A percentile compares a stretch with the other conserved stretches of the same genome.
phyloP scores from a whole-genome alignment of 1,140 invertebrate species.

The Drosophila lacertosa region DNA sequence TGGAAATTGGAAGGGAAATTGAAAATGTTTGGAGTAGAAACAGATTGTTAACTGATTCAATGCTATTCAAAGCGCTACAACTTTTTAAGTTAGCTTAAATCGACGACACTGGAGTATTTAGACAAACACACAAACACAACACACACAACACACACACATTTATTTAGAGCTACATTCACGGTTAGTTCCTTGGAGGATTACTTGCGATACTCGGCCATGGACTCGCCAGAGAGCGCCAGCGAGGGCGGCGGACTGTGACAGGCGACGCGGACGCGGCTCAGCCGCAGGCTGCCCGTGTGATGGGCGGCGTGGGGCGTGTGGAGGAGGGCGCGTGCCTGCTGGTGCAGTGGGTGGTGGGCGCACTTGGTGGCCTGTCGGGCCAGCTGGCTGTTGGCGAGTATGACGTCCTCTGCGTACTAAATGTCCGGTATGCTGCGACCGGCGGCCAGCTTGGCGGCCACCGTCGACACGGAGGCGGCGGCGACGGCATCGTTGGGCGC shows the following conservation, averaged over 20 bases:
- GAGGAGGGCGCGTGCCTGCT: conserved; percentile 46
- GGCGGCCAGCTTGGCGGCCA: conserved; percentile 53
- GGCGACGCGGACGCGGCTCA: conserved; percentile 63
- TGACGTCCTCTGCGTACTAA: conserved; percentile 84
- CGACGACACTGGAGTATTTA: conserved; percentile 8
- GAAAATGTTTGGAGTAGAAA: neutral
- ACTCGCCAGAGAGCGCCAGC: conserved; percentile 17
- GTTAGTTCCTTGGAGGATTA: conserved; percentile 40
- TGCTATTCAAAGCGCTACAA: conserved; percentile 5
- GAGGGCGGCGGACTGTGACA: conserved; percentile 76
- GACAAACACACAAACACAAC: conserved; percentile 13
- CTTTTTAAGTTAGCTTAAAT: conserved; percentile 17
- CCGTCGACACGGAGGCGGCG: conserved; percentile 19
- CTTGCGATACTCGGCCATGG: conserved; percentile 65
- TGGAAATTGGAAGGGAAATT: no score
- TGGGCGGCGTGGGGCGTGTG: conserved; percentile 16
- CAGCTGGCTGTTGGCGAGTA: conserved; percentile 76
- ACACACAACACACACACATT: conserved; percentile 13
- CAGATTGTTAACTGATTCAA: conserved; percentile 5
- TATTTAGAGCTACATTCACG: conserved; percentile 24
- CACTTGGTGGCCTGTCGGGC: conserved; percentile 63
- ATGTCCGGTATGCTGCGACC: conserved; percentile 79
- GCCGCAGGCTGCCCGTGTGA: conserved; percentile 59
- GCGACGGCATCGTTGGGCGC: conserved; percentile 12
- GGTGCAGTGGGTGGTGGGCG: conserved; percentile 66